These are phyloP conservation scores for Smittia sp. DNA, from an alignment of 2,888 invertebrate species.

Conservation along the genomic window DNA sequence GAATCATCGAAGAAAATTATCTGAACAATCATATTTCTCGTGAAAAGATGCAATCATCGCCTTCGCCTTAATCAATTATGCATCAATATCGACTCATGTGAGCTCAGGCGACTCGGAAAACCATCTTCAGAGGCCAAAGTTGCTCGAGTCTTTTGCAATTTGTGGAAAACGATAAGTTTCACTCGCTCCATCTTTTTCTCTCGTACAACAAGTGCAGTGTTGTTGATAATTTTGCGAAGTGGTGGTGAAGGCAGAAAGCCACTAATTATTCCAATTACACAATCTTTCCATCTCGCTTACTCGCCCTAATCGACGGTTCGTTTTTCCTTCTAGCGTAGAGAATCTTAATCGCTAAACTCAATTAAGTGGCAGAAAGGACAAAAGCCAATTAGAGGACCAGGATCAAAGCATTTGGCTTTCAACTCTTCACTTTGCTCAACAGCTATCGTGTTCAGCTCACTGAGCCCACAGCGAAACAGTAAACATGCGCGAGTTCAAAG, in stretches of 20 bases:
- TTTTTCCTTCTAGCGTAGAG: neutral
- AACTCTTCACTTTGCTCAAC: conserved; percentile 23
- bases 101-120: neutral
- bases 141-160: neutral
- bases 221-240: conserved; percentile 39
- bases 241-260: conserved; percentile 39
- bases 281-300: conserved; percentile 19
- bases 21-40: conserved; percentile 22
- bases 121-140: neutral
- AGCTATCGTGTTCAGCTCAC: neutral
- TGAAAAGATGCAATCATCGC: conserved; percentile 30
- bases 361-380: neutral
- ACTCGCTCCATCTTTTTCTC: neutral
- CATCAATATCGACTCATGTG: neutral
- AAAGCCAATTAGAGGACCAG: neutral
- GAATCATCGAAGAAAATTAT: conserved; percentile 37
- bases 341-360: neutral
- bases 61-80: neutral
- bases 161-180: neutral
- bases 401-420: neutral
- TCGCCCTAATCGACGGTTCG: neutral
- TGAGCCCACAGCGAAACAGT: neutral
- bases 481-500: conserved; percentile 97
- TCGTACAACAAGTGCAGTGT: conserved; percentile 23
- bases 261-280: conserved; percentile 40